Percentiles rank a stretch among this genome's conserved stretches.
Conservation (phyloP, 2,888 invertebrate species). For the Hirtodrosophila trivittata region DNA sequence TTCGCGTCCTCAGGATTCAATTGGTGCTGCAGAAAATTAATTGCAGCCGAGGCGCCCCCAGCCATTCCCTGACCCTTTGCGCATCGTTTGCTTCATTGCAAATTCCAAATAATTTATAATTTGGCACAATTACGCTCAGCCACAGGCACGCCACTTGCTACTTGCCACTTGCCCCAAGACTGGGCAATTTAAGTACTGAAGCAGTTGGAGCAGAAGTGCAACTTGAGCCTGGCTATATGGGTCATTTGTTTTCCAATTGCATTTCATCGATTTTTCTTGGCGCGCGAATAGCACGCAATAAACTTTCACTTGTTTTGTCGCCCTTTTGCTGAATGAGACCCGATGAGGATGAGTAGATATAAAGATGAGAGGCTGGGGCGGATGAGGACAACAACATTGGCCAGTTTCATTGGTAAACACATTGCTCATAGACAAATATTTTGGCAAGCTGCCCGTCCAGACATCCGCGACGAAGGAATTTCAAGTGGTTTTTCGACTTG, state of each 20-base stretch:
- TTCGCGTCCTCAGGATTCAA: constrained; percentile 48
- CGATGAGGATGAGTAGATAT: no score
- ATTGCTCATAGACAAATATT: constrained; percentile 58
- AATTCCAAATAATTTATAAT: constrained; percentile 77
- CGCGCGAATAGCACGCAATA: constrained; percentile 43
- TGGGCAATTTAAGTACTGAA: constrained; percentile 18
- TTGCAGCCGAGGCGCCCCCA: constrained; percentile 48
- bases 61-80: constrained; percentile 37
- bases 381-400: constrained; percentile 40
- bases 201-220: constrained; percentile 1
- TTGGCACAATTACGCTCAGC: constrained; percentile 71
- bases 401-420: constrained; percentile 59
- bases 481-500: constrained; percentile 63
- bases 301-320: constrained; percentile 73
- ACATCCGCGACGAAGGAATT: constrained; percentile 44
- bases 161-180: constrained; percentile 32
- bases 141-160: constrained; percentile 46
- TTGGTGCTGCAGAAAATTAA: constrained; percentile 72
- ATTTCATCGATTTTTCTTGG: constrained; percentile 66
- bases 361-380: constrained; percentile 15
- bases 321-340: constrained; percentile 37
- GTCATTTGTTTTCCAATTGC: constrained; percentile 67
- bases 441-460: constrained; percentile 59
- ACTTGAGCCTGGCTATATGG: constrained; percentile 51
- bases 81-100: constrained; percentile 59